phyloP scores from a whole-genome alignment of 2,113 vertebrate genomes.

The Xerus inauris region DNA sequence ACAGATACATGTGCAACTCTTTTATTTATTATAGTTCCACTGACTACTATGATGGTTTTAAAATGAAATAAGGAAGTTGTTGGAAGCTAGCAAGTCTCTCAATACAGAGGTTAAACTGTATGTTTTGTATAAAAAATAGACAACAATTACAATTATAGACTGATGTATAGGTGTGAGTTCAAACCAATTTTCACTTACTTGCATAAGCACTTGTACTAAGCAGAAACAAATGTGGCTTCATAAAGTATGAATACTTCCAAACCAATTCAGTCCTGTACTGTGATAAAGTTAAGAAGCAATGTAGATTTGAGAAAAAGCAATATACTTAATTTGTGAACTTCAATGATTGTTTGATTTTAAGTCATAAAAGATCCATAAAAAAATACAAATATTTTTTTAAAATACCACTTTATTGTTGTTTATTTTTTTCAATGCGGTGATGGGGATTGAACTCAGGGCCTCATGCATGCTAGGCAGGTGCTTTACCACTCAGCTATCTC shows the following conservation, averaged over 20 bases:
- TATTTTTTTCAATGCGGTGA: no score
- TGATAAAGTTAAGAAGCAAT: background rate
- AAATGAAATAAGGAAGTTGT: background rate
- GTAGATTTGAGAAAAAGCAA: background rate
- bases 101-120: background rate
- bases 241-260: slow-evolving; percentile 18
- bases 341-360: background rate
- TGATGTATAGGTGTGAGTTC: background rate
- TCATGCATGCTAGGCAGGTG: no score
- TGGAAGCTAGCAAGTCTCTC: background rate
- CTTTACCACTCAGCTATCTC: no score
- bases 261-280: background rate
- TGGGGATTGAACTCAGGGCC: no score
- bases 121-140: background rate
- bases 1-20: background rate
- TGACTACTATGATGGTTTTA: background rate
- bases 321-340: background rate
- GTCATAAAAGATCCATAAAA: background rate
- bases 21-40: background rate
- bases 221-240: background rate
- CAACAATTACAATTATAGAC: background rate
- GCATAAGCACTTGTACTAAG: background rate
- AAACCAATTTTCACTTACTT: background rate
- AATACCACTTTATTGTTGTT: no score
- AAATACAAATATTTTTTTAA: no score